Conservation (phyloP, 2,888 invertebrate genomes). For the Parasteatoda lunata region DNA sequence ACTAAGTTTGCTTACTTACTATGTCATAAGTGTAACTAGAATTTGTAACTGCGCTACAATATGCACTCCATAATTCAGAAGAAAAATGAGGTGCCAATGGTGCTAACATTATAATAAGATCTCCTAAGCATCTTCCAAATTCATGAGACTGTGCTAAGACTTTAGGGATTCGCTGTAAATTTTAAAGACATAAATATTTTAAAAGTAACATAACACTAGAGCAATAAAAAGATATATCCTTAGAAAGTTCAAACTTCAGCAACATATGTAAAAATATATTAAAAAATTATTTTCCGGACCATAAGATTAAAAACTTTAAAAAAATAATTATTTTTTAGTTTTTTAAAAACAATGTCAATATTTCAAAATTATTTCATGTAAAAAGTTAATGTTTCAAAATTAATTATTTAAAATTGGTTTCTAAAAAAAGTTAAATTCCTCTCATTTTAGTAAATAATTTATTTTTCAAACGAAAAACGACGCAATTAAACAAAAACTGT, state of each 20-base stretch:
- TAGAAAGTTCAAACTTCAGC: not conserved
- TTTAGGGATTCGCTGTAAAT: slow-evolving; percentile 73
- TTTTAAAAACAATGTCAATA: too few species aligned
- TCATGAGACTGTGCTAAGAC: slow-evolving; percentile 67
- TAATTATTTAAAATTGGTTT: too few species aligned
- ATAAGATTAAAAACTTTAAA: too few species aligned
- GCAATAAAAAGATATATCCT: not conserved
- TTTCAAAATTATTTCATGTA: too few species aligned
- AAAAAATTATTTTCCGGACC: too few species aligned
- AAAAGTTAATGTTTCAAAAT: too few species aligned
- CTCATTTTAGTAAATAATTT: too few species aligned
- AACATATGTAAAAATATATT: not conserved
- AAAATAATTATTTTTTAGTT: too few species aligned
- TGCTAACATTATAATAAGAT: slow-evolving; percentile 87
- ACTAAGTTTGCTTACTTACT: slow-evolving; percentile 20
- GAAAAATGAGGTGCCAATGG: slow-evolving; percentile 94
- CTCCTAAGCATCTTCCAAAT: slow-evolving; percentile 85
- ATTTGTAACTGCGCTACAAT: slow-evolving; percentile 77
- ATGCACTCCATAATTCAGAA: slow-evolving; percentile 91
- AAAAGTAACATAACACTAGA: not conserved
- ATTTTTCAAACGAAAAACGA: too few species aligned
- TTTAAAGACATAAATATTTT: not conserved
- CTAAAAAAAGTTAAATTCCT: too few species aligned
- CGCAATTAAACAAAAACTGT: too few species aligned
- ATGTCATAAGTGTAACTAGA: slow-evolving; percentile 27